A percentile compares a stretch with the other conserved stretches of the same genome.
These are phyloP conservation scores for Colostygia pectinataria DNA, from an alignment of 2,888 invertebrate genomes.

Conservation along the genomic window DNA sequence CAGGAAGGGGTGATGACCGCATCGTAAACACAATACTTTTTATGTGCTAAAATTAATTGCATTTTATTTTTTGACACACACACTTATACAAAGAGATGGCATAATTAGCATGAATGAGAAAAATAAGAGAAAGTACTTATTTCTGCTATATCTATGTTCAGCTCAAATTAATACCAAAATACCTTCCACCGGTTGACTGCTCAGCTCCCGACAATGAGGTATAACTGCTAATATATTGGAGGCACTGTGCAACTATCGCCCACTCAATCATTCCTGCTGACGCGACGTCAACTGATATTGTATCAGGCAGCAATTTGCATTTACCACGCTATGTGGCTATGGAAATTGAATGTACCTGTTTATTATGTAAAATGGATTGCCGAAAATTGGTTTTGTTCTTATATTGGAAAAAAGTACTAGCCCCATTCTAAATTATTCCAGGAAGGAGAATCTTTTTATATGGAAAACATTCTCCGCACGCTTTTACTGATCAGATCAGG, in stretches of 20 bases:
- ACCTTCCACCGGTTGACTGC: slow-evolving; percentile 21
- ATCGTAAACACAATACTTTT: no score
- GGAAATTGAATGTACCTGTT: slow-evolving; percentile 41
- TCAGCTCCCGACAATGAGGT: slow-evolving; percentile 20
- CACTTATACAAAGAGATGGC: no score
- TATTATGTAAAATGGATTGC: slow-evolving; percentile 36
- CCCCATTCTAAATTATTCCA: slow-evolving; percentile 1
- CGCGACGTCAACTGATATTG: slow-evolving; percentile 61
- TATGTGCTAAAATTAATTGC: no score
- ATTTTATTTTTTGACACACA: no score
- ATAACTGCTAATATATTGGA: slow-evolving; percentile 66
- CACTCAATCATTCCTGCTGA: slow-evolving; percentile 63
- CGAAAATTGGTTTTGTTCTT: slow-evolving; percentile 31
- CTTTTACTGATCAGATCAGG: neutral
- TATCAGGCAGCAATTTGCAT: slow-evolving; percentile 41
- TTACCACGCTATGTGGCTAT: slow-evolving; percentile 40
- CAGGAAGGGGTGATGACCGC: no score
- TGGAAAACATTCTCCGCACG: slow-evolving; percentile 1
- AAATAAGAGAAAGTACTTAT: no score
- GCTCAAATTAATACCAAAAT: slow-evolving; percentile 8
- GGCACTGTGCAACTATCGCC: slow-evolving; percentile 59
- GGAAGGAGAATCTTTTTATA: neutral
- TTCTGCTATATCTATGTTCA: no score
- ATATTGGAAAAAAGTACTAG: slow-evolving; percentile 7
- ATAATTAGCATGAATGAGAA: no score